Base-by-base conservation (phyloP, 2,888 invertebrate genomes). In the Andricus curvator region DNA sequence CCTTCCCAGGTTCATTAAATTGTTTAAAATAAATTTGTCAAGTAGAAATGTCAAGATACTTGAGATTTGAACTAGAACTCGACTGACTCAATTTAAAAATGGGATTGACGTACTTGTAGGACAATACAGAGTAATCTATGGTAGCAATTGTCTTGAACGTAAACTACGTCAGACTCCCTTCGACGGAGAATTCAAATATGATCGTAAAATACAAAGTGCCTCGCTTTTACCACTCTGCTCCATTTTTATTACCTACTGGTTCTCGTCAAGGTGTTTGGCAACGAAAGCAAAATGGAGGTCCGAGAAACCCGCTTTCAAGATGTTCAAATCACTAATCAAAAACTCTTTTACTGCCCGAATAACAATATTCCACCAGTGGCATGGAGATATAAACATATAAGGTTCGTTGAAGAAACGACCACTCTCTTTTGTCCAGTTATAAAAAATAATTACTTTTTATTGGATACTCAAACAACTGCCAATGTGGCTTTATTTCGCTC, bases 91-190 rank as follows among this genome's bases (percentile, higher is more conserved):
- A 60, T 78, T 84, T 87, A 86, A 87, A 87, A 88, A 88, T 88
- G 87, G 87, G 86, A 83, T 86, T 86, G 88, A 88, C 88, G 88
- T 84, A 84, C 80, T 82, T 51, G 20, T 60, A 62, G 25, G 44
- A 44, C 44, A 77, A 64, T 62, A 82, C 68, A 80, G 81, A 85
- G 62, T 77, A 81, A 74, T 82, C 86, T 87, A 84, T 85, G 84
- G 80, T 78, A 82, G 81, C 87, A 88, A 88, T 88, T 89, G 88
- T 84, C 84, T 83, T 85, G 83, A 83, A 80, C 79, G 81, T 83
- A 81, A 68, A 79, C 82, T 82, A 81, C 37, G 77, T 60, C 80
- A 77, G 84, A 77, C 82, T 66, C 64, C 65, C 77, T 67, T 60
- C 65, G 29, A 62, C 41, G 29, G 48, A 33, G 41, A 76, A 76